Percentiles rank a stretch among this genome's conserved stretches.
phyloP scores from a whole-genome alignment of 2,888 invertebrate genomes.

The Busseola fusca region DNA sequence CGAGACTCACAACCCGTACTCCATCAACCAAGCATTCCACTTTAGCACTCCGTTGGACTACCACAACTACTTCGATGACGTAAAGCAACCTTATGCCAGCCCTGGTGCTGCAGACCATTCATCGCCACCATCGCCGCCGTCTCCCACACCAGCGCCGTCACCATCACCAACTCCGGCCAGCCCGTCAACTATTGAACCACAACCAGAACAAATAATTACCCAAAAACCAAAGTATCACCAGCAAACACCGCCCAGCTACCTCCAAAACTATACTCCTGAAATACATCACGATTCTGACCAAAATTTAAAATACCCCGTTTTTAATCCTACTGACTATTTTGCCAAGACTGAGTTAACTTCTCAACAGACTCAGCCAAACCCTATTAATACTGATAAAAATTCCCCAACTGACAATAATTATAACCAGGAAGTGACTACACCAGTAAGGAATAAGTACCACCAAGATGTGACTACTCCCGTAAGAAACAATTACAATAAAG shows the following conservation, averaged over 20 bases:
- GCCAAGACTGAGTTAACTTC: slow-evolving; percentile 69
- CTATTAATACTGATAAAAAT: slow-evolving; percentile 48
- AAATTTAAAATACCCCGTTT: slow-evolving; percentile 74
- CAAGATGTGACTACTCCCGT: background rate
- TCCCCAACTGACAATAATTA: slow-evolving; percentile 33
- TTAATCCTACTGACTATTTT: slow-evolving; percentile 74
- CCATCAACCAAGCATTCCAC: slow-evolving; percentile 86
- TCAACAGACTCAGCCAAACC: slow-evolving; percentile 56
- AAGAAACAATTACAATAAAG: background rate
- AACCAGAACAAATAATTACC: slow-evolving; percentile 69
- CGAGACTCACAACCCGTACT: slow-evolving; percentile 86
- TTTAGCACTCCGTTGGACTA: slow-evolving; percentile 86
- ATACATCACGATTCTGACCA: slow-evolving; percentile 79
- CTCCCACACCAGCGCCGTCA: slow-evolving; percentile 18
- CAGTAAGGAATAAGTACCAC: slow-evolving; percentile 18
- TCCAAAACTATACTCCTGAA: slow-evolving; percentile 82
- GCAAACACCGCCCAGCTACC: slow-evolving; percentile 75
- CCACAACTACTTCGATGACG: slow-evolving; percentile 81
- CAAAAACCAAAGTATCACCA: slow-evolving; percentile 73
- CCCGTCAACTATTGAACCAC: slow-evolving; percentile 63
- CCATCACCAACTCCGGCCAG: slow-evolving; percentile 59
- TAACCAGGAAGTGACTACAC: slow-evolving; percentile 22
- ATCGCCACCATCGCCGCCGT: slow-evolving; percentile 58
- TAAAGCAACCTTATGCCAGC: slow-evolving; percentile 75
- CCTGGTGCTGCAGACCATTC: slow-evolving; percentile 65